Evolutionary conservation across 1,140 invertebrate species (phyloP), one percentile per base, ranked within the genome.

Genomic region (Aphis craccivora): DNA sequence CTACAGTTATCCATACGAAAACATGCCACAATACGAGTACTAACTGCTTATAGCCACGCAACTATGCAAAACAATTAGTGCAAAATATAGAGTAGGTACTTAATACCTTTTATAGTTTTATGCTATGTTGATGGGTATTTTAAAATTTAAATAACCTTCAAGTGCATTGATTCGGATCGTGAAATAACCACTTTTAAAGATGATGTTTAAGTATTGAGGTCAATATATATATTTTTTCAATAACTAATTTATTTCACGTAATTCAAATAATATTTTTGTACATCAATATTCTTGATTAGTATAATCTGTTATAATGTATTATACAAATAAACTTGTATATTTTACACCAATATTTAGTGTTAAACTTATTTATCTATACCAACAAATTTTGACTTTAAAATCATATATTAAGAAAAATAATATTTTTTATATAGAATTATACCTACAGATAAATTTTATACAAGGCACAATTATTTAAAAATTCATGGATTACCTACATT

Each of bases 1-100:
- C 76, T 93, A 93, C 76, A 93, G 51, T 86, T 93, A 93, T 93
- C 91, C 91, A 40, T 93, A 93, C 30, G 48, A 92, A 92, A 92
- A 92, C 35, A 92, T 93, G 91, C 91, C 91, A 40, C 81, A 55
- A 55, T 93, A 93, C 23, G 91, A 93, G 35, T 93, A 93, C 48
- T 93, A 84, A 67, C 25, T 90, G 11, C 37, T 40, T 7, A 43
- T 25, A 20, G 53, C 35, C 45, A 20, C 30, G 14, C 37, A 25
- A 6, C 43, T 76, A 18, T 0, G 20, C 48, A 35, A 90, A 40
- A 55, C 35, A 90, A 90, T 90, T 67, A 90, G 23, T 67, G 35
- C n/a, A 43, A 43, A 60, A 90, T 23, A 30, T 53, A 40, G 14
- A 20, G 48, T 51, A 51, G 18, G 48, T 89, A 53, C 35, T 88